Evolutionary conservation across 2,888 invertebrate genomes (phyloP).

Genomic region (Heliconius erato): DNA sequence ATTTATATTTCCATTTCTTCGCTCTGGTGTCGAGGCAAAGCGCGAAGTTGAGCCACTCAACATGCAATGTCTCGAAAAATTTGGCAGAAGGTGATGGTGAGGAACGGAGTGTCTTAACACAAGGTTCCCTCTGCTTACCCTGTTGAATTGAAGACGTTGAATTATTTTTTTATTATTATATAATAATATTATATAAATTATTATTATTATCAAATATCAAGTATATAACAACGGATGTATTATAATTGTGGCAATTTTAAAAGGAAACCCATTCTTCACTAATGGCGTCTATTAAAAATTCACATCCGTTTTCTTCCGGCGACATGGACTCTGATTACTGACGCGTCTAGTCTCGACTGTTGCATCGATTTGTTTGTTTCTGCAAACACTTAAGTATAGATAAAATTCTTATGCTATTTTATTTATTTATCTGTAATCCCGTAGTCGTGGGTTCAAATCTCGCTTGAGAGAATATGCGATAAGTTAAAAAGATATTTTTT

Average conservation of each 20-base stretch:
- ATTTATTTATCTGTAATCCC: too few species aligned
- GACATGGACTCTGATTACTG: neutral
- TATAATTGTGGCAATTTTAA: constrained; percentile 11
- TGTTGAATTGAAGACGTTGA: too few species aligned
- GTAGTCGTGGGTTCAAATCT: neutral
- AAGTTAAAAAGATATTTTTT: neutral
- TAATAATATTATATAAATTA: too few species aligned
- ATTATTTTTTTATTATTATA: too few species aligned
- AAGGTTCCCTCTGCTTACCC: too few species aligned
- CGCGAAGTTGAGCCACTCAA: too few species aligned
- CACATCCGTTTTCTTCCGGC: constrained; percentile 18
- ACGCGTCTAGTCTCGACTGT: neutral
- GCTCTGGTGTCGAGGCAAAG: too few species aligned
- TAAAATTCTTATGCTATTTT: neutral
- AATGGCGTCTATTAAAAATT: constrained; percentile 17
- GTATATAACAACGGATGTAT: neutral
- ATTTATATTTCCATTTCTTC: too few species aligned
- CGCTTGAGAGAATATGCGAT: neutral
- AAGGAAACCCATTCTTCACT: constrained; percentile 12
- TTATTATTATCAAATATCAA: neutral
- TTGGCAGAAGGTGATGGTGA: too few species aligned
- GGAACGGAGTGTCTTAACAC: too few species aligned
- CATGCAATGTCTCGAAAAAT: too few species aligned
- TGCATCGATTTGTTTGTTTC: constrained; percentile 8
- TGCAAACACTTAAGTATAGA: neutral